phyloP scores from a whole-genome alignment of 2,797 vertebrate genomes.

The Tauraco hartlaubi region DNA sequence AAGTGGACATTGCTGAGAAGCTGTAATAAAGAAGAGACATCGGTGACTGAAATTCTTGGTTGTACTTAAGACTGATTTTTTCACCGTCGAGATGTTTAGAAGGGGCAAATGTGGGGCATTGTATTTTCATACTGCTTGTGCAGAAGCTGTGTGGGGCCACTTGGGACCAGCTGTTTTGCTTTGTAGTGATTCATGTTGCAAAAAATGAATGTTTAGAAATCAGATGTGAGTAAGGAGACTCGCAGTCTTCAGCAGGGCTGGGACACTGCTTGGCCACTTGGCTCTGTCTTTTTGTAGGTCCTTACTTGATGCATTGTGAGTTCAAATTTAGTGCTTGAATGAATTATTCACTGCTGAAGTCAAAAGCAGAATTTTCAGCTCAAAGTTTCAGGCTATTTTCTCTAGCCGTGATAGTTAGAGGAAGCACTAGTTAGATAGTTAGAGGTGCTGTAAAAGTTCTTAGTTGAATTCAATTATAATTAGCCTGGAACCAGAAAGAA shows the following conservation, averaged over 20 bases:
- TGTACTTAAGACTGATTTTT: not conserved
- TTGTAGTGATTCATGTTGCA: not conserved
- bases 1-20: not conserved
- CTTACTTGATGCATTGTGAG: not conserved
- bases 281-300: not conserved
- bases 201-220: not conserved
- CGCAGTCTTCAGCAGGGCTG: not conserved
- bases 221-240: not conserved
- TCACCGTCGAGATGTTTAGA: not conserved
- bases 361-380: not conserved
- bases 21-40: not conserved
- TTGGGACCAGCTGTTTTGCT: not conserved
- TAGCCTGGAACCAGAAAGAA: not conserved
- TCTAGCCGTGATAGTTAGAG: not conserved
- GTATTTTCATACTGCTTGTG: not conserved
- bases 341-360: not conserved
- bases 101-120: not conserved
- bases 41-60: rapidly evolving
- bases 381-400: not conserved
- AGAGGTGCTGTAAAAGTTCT: not conserved
- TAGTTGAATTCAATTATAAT: not conserved
- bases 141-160: not conserved
- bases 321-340: not conserved
- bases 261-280: not conserved
- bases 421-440: not conserved